Conservation (phyloP, 2,113 vertebrate species). For the Mungos mungo region DNA sequence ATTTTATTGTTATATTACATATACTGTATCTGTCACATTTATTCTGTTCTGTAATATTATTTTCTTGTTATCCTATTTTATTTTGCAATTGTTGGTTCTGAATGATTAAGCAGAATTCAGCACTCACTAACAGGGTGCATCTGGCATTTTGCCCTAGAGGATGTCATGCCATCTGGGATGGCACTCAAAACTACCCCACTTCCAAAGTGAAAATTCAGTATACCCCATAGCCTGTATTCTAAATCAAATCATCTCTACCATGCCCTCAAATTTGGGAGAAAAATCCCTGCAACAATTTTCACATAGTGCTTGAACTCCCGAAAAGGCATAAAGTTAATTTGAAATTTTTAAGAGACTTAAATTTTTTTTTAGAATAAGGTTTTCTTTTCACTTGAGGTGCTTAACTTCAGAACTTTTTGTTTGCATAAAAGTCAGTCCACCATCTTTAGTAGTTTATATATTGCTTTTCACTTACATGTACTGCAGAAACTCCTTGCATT, state of each 20-base stretch:
- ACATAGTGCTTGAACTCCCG: neutral
- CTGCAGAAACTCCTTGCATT: neutral
- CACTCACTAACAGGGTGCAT: neutral
- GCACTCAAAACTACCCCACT: accelerated
- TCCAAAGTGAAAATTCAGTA: neutral
- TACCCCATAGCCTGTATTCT: neutral
- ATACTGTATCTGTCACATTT: neutral
- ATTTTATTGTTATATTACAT: neutral
- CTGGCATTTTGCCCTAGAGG: neutral
- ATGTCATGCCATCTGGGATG: neutral
- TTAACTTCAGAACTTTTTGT: neutral
- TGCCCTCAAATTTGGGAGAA: neutral
- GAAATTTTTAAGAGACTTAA: neutral
- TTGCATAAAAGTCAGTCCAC: neutral
- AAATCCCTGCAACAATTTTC: neutral
- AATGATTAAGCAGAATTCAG: neutral
- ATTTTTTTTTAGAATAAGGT: neutral
- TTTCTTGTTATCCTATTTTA: neutral
- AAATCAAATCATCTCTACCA: neutral
- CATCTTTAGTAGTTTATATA: neutral
- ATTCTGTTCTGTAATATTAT: neutral
- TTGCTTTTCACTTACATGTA: neutral
- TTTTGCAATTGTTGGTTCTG: neutral
- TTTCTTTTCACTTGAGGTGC: neutral
- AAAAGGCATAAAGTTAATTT: neutral